These are phyloP conservation scores for Cyprinus carpio DNA, from an alignment of 2,113 vertebrate genomes.

Conservation along the genomic window DNA sequence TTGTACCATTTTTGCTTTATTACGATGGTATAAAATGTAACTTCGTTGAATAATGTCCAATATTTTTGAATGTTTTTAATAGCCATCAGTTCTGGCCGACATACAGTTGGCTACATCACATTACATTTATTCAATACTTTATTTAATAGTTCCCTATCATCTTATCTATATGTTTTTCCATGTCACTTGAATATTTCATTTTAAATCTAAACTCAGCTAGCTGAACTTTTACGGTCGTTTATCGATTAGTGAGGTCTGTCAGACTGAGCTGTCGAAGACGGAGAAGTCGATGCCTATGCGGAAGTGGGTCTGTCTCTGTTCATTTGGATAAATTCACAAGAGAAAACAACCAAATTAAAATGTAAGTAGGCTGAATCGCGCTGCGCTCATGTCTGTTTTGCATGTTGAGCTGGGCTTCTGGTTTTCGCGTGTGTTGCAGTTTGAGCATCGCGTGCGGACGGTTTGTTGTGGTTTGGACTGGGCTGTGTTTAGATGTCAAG, in stretches of 20 bases:
- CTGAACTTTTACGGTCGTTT: no score
- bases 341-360: slow-evolving; percentile 13
- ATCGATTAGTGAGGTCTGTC: background rate
- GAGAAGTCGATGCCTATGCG: slow-evolving; percentile 7
- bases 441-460: background rate
- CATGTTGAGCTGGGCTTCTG: background rate
- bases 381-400: background rate
- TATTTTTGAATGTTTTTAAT: no score
- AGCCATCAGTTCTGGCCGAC: no score
- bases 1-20: no score
- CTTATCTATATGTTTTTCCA: no score
- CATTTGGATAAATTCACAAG: background rate
- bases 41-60: no score
- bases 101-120: no score
- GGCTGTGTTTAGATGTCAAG: background rate
- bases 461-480: background rate
- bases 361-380: background rate
- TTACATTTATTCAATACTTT: no score
- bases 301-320: background rate
- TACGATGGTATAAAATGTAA: no score
- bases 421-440: background rate
- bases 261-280: background rate
- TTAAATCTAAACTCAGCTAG: no score
- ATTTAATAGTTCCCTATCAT: no score
- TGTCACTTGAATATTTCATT: no score